Percentiles rank a stretch among this genome's conserved stretches.
phyloP scores from a whole-genome alignment of 2,797 vertebrate genomes.

The Oceanodroma leucorhoa region DNA sequence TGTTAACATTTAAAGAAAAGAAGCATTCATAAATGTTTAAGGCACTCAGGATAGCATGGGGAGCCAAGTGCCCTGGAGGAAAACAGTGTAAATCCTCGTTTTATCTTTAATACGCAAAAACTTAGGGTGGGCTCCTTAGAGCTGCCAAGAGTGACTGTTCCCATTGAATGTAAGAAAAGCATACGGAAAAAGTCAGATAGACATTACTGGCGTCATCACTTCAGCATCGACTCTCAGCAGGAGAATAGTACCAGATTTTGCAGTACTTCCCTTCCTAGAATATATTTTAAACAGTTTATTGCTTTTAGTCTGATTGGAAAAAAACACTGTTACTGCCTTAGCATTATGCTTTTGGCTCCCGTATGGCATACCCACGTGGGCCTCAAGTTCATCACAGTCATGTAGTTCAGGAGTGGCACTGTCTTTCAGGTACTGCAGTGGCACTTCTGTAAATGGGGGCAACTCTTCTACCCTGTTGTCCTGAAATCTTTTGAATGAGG shows the following conservation, averaged over 20 bases:
- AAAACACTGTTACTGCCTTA: neutral
- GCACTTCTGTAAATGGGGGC: neutral
- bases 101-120: neutral
- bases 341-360: neutral
- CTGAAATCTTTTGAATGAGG: neutral
- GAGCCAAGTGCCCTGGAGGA: neutral
- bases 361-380: rapidly evolving
- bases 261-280: neutral
- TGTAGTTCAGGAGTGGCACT: neutral
- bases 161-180: neutral
- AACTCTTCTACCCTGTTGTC: neutral
- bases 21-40: neutral
- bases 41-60: neutral
- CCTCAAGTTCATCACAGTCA: neutral
- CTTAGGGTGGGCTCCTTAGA: neutral
- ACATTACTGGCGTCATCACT: neutral
- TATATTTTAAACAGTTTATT: neutral
- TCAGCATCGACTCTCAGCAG: neutral
- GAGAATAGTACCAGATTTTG: neutral
- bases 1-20: neutral
- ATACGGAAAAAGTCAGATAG: neutral
- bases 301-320: neutral
- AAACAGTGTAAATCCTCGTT: neutral
- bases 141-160: neutral
- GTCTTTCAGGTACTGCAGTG: neutral